phyloP scores from a whole-genome alignment of 1,140 invertebrate genomes.

The Orchesella cincta region DNA sequence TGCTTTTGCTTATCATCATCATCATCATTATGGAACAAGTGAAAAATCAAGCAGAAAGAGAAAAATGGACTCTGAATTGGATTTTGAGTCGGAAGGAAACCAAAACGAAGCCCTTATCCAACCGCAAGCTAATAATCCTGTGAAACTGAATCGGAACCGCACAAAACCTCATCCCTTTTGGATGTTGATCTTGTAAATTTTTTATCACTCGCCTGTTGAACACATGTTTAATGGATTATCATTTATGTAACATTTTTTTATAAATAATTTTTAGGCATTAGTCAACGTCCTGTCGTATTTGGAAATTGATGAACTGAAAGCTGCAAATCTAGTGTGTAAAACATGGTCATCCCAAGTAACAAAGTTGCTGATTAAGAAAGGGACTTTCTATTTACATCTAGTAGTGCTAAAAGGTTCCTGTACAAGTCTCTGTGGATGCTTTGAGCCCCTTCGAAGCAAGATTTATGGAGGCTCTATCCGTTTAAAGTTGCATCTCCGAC shows the following conservation, averaged over 20 bases:
- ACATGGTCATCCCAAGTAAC: neutral
- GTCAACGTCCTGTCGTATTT: neutral
- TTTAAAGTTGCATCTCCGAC: neutral
- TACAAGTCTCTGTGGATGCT: neutral
- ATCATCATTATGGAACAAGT: too few relatives aligned
- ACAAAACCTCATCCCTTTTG: constrained; percentile 2
- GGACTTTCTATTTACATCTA: neutral
- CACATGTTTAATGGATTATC: neutral
- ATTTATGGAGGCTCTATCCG: neutral
- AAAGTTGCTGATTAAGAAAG: neutral
- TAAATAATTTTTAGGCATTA: neutral
- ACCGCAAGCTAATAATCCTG: too few relatives aligned
- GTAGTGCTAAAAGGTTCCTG: neutral
- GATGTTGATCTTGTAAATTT: neutral
- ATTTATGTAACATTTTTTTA: neutral
- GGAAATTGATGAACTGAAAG: neutral
- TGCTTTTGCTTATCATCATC: too few relatives aligned
- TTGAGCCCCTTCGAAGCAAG: neutral
- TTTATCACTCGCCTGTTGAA: neutral
- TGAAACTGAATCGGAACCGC: too few relatives aligned
- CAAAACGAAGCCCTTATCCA: too few relatives aligned
- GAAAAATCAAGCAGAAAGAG: too few relatives aligned
- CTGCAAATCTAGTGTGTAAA: neutral
- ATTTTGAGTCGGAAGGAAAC: too few relatives aligned
- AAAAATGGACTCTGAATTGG: too few relatives aligned